These are phyloP conservation scores for Tetrapedia diversipes DNA, from an alignment of 2,888 invertebrate species.

Conservation along the genomic window DNA sequence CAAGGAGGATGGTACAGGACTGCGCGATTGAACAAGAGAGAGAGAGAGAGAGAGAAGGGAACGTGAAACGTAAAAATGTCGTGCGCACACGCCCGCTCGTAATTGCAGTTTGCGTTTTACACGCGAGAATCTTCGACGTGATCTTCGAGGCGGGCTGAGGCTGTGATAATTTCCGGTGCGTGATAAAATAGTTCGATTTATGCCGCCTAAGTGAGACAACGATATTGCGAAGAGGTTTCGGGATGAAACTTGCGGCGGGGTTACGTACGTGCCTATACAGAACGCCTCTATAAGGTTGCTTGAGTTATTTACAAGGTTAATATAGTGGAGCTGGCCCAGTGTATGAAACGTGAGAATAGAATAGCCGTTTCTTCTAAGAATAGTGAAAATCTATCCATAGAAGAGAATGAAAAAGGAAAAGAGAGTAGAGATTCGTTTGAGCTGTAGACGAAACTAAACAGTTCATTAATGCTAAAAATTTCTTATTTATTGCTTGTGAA, in stretches of 20 bases:
- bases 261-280: no score
- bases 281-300: background rate
- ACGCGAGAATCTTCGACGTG: constrained; percentile 70
- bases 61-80: constrained; percentile 62
- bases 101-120: constrained; percentile 74
- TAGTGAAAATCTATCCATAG: no score
- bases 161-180: constrained; percentile 64
- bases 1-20: constrained; percentile 15
- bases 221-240: constrained; percentile 46
- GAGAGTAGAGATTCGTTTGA: no score
- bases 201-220: constrained; percentile 47
- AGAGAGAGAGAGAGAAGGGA: constrained; percentile 14
- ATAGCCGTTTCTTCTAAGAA: no score
- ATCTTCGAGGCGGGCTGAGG: constrained; percentile 58
- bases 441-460: no score
- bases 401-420: no score
- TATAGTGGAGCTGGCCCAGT: background rate
- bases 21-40: background rate
- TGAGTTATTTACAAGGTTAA: constrained; percentile 19
- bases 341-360: background rate
- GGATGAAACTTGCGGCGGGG: constrained; percentile 19
- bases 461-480: no score
- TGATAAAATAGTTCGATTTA: constrained; percentile 69
- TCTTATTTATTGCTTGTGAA: no score
- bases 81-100: constrained; percentile 67